Conservation (phyloP, 2,888 invertebrate genomes). For the Chorisops tibialis region DNA sequence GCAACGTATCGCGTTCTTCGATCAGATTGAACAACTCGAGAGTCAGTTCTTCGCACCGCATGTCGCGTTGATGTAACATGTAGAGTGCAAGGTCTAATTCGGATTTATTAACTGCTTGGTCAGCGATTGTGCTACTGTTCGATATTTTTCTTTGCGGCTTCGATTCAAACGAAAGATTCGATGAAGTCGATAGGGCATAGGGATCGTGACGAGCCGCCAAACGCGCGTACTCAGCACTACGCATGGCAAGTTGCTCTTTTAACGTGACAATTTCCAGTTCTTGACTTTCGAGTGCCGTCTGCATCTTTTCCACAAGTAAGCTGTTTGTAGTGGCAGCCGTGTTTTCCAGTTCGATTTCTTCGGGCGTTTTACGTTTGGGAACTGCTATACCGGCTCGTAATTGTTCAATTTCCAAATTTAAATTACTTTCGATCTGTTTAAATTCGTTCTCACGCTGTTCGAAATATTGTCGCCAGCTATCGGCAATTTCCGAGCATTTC, state of each 20-base stretch:
- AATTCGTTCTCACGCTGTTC: conserved; percentile 63
- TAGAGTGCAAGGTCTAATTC: conserved; percentile 78
- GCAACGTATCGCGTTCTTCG: conserved; percentile 82
- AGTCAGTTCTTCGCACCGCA: conserved; percentile 81
- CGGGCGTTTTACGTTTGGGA: conserved; percentile 16
- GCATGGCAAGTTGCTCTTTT: conserved; percentile 64
- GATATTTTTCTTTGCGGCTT: conserved; percentile 11
- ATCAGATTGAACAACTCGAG: conserved; percentile 77
- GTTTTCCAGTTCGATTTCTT: conserved; percentile 43
- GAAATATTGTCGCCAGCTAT: conserved; percentile 67
- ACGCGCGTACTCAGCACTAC: conserved; percentile 59
- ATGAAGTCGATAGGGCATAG: conserved; percentile 36
- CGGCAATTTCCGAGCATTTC: conserved; percentile 65
- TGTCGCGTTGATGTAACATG: conserved; percentile 82
- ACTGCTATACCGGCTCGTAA: conserved; percentile 49
- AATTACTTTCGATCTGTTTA: conserved; percentile 54
- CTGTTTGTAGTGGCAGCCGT: conserved; percentile 43
- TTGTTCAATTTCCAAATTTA: conserved; percentile 54
- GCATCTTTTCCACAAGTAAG: conserved; percentile 43
- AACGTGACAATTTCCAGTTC: conserved; percentile 70
- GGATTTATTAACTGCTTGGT: conserved; percentile 51
- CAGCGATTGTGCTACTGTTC: conserved; percentile 4
- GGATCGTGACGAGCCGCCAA: conserved; percentile 52
- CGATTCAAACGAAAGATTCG: conserved; percentile 7
- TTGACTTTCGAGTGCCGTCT: conserved; percentile 63